Evolutionary conservation across 2,113 vertebrate genomes (phyloP).

Genomic region (Naja naja): DNA sequence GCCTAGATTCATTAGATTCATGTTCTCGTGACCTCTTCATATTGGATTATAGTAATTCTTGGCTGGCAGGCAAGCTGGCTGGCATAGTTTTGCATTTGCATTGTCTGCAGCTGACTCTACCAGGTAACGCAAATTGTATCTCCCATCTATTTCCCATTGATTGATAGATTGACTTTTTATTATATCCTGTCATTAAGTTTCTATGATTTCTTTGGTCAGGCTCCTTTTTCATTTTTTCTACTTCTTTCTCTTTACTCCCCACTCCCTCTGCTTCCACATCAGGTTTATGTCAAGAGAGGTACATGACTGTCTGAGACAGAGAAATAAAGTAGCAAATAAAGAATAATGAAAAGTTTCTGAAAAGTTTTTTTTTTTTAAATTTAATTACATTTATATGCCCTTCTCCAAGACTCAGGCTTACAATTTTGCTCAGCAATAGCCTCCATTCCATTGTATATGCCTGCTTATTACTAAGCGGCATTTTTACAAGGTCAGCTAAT

Average conservation of each 20-base stretch:
- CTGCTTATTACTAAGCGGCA: no score
- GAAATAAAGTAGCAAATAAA: not conserved
- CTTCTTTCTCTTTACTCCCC: not conserved
- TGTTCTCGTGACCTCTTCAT: constrained; percentile 51
- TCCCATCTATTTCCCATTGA: constrained; percentile 14
- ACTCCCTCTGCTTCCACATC: not conserved
- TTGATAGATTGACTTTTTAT: constrained; percentile 23
- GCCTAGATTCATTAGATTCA: constrained; percentile 59
- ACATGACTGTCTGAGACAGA: not conserved
- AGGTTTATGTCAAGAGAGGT: not conserved
- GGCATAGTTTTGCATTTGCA: not conserved
- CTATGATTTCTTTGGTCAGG: constrained; percentile 6
- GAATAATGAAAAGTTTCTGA: not conserved
- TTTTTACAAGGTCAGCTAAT: no score
- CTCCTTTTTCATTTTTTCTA: not conserved
- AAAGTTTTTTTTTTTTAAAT: no score
- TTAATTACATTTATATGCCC: no score
- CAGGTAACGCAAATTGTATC: constrained; percentile 44
- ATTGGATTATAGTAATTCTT: constrained; percentile 57
- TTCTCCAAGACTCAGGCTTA: no score
- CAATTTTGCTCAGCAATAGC: no score
- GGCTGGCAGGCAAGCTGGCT: constrained; percentile 20
- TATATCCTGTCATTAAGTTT: constrained; percentile 15
- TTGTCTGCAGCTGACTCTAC: constrained; percentile 25
- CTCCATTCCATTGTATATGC: no score